phyloP scores from a whole-genome alignment of 2,888 invertebrate genomes.

The Dynastes grantii region DNA sequence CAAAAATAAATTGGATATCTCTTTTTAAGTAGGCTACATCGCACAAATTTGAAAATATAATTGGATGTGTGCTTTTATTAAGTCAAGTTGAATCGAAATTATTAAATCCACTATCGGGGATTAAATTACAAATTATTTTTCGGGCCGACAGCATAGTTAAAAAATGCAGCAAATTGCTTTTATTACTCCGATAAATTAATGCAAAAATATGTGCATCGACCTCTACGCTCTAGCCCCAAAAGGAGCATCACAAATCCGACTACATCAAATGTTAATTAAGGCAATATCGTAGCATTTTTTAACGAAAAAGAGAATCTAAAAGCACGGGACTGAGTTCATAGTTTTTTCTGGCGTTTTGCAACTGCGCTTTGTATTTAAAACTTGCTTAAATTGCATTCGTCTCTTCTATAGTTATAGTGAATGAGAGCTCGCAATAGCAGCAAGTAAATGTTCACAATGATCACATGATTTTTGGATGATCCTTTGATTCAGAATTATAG shows the following conservation, averaged over 20 bases:
- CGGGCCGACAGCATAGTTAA: slow-evolving; percentile 12
- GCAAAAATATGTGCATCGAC: slow-evolving; percentile 20
- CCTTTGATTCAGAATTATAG: too few relatives aligned
- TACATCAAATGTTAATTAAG: slow-evolving; percentile 3
- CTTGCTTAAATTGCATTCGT: too few relatives aligned
- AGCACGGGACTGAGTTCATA: background rate
- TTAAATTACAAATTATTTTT: slow-evolving; percentile 41
- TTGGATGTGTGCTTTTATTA: slow-evolving; percentile 52
- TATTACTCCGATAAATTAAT: slow-evolving; percentile 18
- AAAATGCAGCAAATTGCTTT: slow-evolving; percentile 25
- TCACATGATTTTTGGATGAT: too few relatives aligned
- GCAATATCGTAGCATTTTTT: background rate
- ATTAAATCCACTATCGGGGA: slow-evolving; percentile 21
- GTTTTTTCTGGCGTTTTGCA: background rate
- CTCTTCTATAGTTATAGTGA: too few relatives aligned
- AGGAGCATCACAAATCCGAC: background rate
- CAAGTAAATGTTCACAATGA: too few relatives aligned
- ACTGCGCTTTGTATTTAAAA: too few relatives aligned
- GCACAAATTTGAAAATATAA: slow-evolving; percentile 52
- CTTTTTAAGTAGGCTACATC: slow-evolving; percentile 50
- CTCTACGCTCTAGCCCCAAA: background rate
- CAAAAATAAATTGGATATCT: slow-evolving; percentile 54
- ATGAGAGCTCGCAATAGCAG: too few relatives aligned
- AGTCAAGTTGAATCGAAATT: slow-evolving; percentile 37
- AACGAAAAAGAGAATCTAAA: background rate